Evolutionary conservation across 2,113 vertebrate genomes (phyloP), one percentile per base, ranked within the genome.

Genomic region (Felis chaus): DNA sequence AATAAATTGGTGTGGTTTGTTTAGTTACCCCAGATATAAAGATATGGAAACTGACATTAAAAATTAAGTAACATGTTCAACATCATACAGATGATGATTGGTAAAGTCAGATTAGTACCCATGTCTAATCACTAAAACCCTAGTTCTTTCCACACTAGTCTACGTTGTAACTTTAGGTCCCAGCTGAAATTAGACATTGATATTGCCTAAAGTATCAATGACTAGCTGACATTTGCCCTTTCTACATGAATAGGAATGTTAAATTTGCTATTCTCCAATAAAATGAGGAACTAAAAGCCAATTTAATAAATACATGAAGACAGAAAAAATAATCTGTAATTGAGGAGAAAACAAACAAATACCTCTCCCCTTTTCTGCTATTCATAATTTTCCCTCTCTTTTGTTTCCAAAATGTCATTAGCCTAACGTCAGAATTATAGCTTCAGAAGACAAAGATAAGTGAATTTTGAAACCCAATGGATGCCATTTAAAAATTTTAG

Each of bases 331-430:
- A 87, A 36, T 68, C 16, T 89, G 4, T 12, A 88, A 21, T n/a
- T 61, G 25, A 68, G 4, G 55, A 18, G 8, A 36, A 84, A 81
- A 63, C 18, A 41, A 71, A 71, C 7, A 36, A 94, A 29, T 15
- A 48, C 2, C 2, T 57, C 2, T 89, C 25, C 55, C 57, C n/a
- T 79, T 10, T 94, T 36, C 55, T 83, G 8, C 19, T 87, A 36
- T 18, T 92, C 45, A 89, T 48, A 93, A 33, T 69, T 39, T 48
- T 55, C 2, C n/a, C 80, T 79, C 39, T 63, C 76, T 82, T 57
- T 83, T 74, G n/a, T 36, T 96, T 57, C 16, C 57, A n/a, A 96
- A 96, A 65, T 81, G 10, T 66, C 48, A 71, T 79, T 79, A 83
- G 9, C 16, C 53, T 88, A 29, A 93, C 5, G 50, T 63, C 39